These are phyloP conservation scores for Spinus pinus DNA, from an alignment of 2,797 vertebrate genomes.

Conservation along the genomic window DNA sequence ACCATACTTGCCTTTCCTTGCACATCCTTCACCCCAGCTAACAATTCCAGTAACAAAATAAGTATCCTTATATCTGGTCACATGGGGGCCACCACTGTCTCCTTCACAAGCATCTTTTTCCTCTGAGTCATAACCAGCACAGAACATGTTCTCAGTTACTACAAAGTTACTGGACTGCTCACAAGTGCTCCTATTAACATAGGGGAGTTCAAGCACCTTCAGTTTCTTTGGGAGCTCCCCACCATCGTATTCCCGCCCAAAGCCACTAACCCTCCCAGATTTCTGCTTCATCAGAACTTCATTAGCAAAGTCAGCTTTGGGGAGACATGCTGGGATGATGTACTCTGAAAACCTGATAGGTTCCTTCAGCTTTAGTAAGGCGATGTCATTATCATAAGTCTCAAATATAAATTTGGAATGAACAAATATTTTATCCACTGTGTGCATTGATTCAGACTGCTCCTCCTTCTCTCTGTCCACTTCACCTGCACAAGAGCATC, in stretches of 20 bases:
- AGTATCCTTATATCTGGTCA: conserved; percentile 82
- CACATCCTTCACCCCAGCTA: conserved; percentile 97
- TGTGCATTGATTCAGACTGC: conserved; percentile 66
- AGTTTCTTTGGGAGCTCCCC: conserved; percentile 66
- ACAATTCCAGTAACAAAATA: conserved; percentile 90
- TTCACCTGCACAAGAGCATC: conserved; percentile 79
- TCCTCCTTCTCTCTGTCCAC: conserved; percentile 73
- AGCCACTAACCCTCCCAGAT: conserved; percentile 81
- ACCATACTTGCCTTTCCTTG: conserved; percentile 87
- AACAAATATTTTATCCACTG: conserved; percentile 74
- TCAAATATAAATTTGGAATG: conserved; percentile 77
- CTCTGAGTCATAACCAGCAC: conserved; percentile 83
- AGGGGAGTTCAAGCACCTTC: conserved; percentile 85
- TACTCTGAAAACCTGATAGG: conserved; percentile 81
- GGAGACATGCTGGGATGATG: conserved; percentile 87
- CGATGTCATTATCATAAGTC: conserved; percentile 90
- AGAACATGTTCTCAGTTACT: conserved; percentile 90
- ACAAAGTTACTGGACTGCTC: conserved; percentile 81
- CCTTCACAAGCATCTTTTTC: conserved; percentile 90
- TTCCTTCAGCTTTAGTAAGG: conserved; percentile 82
- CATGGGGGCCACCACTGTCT: conserved; percentile 93
- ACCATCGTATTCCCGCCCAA: conserved; percentile 82
- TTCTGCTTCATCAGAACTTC: conserved; percentile 84
- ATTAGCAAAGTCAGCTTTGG: conserved; percentile 85
- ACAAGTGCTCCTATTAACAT: conserved; percentile 81